A percentile compares a stretch with the other conserved stretches of the same genome.
phyloP scores from a whole-genome alignment of 2,888 invertebrate species.

The Agrotis ipsilon region DNA sequence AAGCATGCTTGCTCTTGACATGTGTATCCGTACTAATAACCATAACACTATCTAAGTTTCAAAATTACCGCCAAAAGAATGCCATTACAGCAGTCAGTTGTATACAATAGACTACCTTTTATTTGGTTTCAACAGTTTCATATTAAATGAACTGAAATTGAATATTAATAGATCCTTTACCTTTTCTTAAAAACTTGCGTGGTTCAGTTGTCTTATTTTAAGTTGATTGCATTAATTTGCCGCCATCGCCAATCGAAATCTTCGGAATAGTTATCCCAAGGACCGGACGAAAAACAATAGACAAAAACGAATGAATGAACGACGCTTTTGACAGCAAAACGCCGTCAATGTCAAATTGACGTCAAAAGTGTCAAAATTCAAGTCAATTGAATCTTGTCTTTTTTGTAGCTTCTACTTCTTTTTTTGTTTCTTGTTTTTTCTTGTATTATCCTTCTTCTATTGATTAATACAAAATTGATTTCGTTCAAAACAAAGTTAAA shows the following conservation, averaged over 20 bases:
- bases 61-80: constrained; percentile 11
- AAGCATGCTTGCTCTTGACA: too few relatives aligned
- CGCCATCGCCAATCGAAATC: not conserved
- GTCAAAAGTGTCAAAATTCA: not conserved
- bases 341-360: not conserved
- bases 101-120: not conserved
- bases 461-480: constrained; percentile 1
- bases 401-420: not conserved
- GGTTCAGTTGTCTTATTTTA: not conserved
- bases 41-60: not conserved
- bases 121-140: not conserved
- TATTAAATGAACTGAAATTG: not conserved
- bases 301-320: not conserved
- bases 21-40: too few relatives aligned
- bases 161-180: not conserved
- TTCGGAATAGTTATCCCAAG: not conserved
- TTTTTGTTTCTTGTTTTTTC: constrained; percentile 16
- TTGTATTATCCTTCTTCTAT: not conserved
- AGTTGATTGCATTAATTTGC: not conserved
- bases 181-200: not conserved
- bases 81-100: not conserved
- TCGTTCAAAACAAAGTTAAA: constrained; percentile 16
- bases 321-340: too few relatives aligned
- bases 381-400: not conserved
- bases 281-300: not conserved